Evolutionary conservation across 2,113 vertebrate genomes (phyloP), one percentile per base, ranked within the genome.

Genomic region (Cololabis saira): DNA sequence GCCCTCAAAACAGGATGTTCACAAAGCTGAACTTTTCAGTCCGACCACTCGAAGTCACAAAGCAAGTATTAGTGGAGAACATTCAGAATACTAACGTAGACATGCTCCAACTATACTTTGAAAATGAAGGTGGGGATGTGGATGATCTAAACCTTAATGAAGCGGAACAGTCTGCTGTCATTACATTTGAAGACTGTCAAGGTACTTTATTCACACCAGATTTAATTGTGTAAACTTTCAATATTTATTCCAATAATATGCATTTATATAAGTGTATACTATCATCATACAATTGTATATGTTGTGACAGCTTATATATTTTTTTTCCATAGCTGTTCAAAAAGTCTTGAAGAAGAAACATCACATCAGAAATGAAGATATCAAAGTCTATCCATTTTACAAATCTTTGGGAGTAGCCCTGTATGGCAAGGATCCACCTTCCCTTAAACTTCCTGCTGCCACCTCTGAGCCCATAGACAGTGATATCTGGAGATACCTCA

Each of bases 351-450:
- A 71, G 44, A 76, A 67, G 56, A 77, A 78, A 17, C 94, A 95
- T 74, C 40, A 15, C 0, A 84, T 97, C 61, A 81, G 80, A 43
- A 74, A 85, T 21, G 81, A 81, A 6, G 88, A 89, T 0, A 67
- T 98, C 41, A 93, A 57, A 56, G 92, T 96, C 67, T 94, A 94
- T 73, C 95, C 94, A 3, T 96, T 94, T 81, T 96, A 95, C 5
- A 1, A 60, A 13, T 93, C 92, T 0, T 71, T 98, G 90, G 92
- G 89, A 64, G 76, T 82, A 27, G 94, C 94, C n/a, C 84, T 97
- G 0, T 97, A 96, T 51, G 96, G 95, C 5, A 92, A 93, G 73
- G 90, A 94, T 21, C 91, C 90, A 45, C 95, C 93, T 1, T 41
- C 80, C 22, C 61, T 93, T 44, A 94, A 90, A 74, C 88, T 93